A percentile compares a stretch with the other conserved stretches of the same genome.
Conservation (phyloP, 1,140 invertebrate species). For the Xylocopa sonorina region DNA sequence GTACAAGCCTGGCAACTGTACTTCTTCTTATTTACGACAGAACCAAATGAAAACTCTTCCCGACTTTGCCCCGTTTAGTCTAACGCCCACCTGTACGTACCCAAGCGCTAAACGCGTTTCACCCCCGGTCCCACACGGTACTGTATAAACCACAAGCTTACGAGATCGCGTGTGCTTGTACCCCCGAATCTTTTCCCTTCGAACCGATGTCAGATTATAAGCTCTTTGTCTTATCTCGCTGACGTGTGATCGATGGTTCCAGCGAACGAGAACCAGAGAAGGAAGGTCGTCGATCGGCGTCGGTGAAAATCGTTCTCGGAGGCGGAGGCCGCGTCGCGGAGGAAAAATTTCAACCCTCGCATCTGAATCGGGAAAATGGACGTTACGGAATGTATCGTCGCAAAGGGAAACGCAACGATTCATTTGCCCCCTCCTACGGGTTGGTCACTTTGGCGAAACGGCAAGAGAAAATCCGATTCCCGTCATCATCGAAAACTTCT, state of each 20-base stretch:
- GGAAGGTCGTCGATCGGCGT: slow-evolving; percentile 3
- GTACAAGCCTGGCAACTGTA: slow-evolving; percentile 29
- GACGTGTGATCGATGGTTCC: slow-evolving; percentile 62
- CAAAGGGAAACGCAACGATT: no score
- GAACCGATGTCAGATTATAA: slow-evolving; percentile 58
- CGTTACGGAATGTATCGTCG: no score
- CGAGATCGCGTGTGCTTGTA: no score
- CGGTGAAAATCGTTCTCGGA: slow-evolving; percentile 12
- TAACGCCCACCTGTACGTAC: background rate
- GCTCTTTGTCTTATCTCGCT: slow-evolving; percentile 61
- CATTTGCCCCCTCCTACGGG: no score
- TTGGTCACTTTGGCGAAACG: background rate
- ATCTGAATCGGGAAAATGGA: no score
- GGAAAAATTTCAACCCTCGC: no score
- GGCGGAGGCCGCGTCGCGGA: no score
- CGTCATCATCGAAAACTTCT: slow-evolving; percentile 19
- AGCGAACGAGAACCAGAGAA: background rate
- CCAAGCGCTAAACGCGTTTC: no score
- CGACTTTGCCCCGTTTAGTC: background rate
- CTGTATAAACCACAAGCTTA: no score
- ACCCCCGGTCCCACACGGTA: no score
- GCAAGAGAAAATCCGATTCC: slow-evolving; percentile 40
- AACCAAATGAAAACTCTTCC: slow-evolving; percentile 54
- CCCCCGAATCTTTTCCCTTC: slow-evolving; percentile 1
- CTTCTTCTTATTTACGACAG: slow-evolving; percentile 61